Base-by-base conservation (phyloP, 2,113 vertebrate species). In the Calonectris borealis region DNA sequence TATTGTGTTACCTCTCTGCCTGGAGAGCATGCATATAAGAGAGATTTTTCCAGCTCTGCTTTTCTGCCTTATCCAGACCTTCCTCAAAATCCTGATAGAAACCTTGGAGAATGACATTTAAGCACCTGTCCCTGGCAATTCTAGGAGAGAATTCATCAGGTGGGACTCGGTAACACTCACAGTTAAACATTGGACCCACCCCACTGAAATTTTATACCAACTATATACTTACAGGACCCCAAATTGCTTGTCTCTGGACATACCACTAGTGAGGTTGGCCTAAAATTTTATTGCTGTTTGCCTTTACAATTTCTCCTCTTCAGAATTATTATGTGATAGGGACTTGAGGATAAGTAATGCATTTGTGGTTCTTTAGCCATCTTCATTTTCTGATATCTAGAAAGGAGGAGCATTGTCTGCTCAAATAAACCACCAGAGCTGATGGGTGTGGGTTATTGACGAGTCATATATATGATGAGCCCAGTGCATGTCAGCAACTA, bases 111-210 rank as follows among this genome's bases (percentile, higher is more conserved):
- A 49, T 49, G 27, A 66, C 4, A n/a, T 17, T 49, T 64, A 42
- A 72, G n/a, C 5, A 36, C 8, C 10, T 3, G 2, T 44, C 4
- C 9, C 16, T 54, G 11, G 32, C 8, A 83, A 4, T 36, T 82
- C 1, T 5, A 3, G 7, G 25, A 20, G 1, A 68, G 13, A 65
- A 72, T 9, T 9, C 79, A 2, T 4, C 13, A 82, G 1, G 4
- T 10, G 14, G 18, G 16, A 54, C 8, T n/a, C 3, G 1, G 7
- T 60, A 75, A 68, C 16, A 31, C 5, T 44, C 38, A 60, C 4
- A 51, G 32, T 26, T 38, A 42, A 78, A 44, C 3, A 29, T 13
- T 1, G 6, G 32, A 64, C 4, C 4, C 11, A 61, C 2, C 2
- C 12, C 26, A 36, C 7, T 27, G 22, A 32, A 72, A 22, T 38